Evolutionary conservation across 2,888 invertebrate species (phyloP).

Genomic region (Plagodis pulveraria): DNA sequence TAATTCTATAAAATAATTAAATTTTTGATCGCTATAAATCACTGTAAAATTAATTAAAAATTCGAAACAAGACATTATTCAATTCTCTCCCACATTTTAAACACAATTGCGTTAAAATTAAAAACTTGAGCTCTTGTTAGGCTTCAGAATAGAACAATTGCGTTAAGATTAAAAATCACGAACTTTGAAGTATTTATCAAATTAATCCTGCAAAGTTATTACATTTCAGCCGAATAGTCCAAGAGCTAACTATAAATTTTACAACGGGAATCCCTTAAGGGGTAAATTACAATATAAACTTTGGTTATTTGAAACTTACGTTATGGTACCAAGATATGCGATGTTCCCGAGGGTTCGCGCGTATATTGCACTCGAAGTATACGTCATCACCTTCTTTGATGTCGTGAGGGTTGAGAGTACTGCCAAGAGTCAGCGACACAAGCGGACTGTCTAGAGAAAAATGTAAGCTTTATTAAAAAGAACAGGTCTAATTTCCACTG

Average conservation of each 20-base stretch:
- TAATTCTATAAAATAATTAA: background rate
- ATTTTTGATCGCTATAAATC: background rate
- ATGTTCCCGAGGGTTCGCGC: conserved; percentile 93
- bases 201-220: conserved; percentile 27
- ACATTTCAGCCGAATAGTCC: conserved; percentile 27
- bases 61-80: conserved; percentile 4
- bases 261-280: conserved; percentile 34
- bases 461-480: conserved; percentile 36
- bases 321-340: conserved; percentile 95
- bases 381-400: conserved; percentile 97
- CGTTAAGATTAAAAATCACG: conserved; percentile 8
- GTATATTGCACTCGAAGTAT: conserved; percentile 94
- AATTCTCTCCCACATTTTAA: background rate
- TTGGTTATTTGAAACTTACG: conserved; percentile 85
- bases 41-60: conserved; percentile 7
- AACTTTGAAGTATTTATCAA: conserved; percentile 13
- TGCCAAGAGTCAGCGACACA: conserved; percentile 90
- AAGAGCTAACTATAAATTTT: conserved; percentile 37
- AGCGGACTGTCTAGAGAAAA: conserved; percentile 72
- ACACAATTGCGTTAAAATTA: conserved; percentile 1
- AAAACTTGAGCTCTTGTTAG: background rate
- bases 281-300: conserved; percentile 40
- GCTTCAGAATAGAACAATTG: background rate
- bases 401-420: conserved; percentile 93
- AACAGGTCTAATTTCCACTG: background rate